A percentile compares a stretch with the other conserved stretches of the same genome.
These are phyloP conservation scores for Pitangus sulphuratus DNA, from an alignment of 2,797 vertebrate genomes.

Conservation along the genomic window DNA sequence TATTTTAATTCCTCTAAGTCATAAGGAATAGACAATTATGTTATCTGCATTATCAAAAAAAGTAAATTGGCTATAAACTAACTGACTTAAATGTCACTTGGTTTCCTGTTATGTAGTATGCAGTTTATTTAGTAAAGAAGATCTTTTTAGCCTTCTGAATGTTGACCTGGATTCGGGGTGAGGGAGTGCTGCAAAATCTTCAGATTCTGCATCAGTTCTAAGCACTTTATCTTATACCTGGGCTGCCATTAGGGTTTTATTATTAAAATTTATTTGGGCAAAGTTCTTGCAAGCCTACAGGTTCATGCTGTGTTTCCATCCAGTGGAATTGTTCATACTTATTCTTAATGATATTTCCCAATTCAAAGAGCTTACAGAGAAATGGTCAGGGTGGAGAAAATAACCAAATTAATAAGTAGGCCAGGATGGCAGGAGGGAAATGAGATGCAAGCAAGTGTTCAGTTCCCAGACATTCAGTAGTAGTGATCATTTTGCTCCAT, in stretches of 20 bases:
- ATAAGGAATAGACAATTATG: conserved; percentile 27
- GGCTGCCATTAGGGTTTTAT: neutral
- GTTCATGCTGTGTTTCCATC: neutral
- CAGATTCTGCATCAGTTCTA: neutral
- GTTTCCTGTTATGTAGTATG: conserved; percentile 3
- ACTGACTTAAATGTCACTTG: conserved; percentile 19
- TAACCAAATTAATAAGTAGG: neutral
- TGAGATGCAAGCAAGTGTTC: neutral
- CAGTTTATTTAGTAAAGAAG: conserved; percentile 13
- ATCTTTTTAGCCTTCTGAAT: neutral
- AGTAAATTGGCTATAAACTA: conserved; percentile 32
- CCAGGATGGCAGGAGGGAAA: neutral
- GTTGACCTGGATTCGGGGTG: neutral
- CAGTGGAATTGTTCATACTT: neutral
- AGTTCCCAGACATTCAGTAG: neutral
- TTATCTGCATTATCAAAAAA: conserved; percentile 36
- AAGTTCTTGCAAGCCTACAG: neutral
- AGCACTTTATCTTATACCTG: neutral
- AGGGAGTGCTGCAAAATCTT: neutral
- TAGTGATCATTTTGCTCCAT: neutral
- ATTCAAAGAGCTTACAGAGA: neutral
- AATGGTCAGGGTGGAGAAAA: neutral
- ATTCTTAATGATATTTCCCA: neutral
- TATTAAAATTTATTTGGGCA: neutral
- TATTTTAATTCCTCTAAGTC: conserved; percentile 21